Percentiles rank a stretch among this genome's conserved stretches.
These are phyloP conservation scores for Nylanderia fulva DNA, from an alignment of 1,140 invertebrate species.

Conservation along the genomic window DNA sequence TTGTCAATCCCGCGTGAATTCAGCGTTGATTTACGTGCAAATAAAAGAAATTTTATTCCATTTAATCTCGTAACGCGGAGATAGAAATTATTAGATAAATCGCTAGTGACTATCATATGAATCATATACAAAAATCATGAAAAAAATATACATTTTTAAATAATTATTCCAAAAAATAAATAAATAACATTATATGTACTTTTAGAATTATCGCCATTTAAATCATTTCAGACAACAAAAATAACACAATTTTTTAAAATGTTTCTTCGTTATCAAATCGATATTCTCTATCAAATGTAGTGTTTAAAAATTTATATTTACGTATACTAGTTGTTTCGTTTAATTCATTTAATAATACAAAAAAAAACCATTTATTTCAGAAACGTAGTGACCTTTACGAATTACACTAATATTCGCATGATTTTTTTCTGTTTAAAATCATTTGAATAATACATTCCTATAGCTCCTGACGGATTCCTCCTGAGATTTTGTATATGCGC, in stretches of 20 bases:
- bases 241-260: not conserved
- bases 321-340: not conserved
- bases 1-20: not conserved
- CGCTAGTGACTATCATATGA: not conserved
- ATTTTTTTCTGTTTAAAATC: conserved; percentile 9
- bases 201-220: not conserved
- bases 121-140: not conserved
- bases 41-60: not conserved
- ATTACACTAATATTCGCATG: not conserved
- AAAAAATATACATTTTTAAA: not conserved
- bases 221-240: not conserved
- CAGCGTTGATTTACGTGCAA: not conserved
- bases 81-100: not conserved
- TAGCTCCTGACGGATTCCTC: not conserved
- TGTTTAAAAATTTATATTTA: not conserved
- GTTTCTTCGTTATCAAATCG: not conserved
- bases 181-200: not conserved
- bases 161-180: not conserved
- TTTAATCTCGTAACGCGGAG: not conserved
- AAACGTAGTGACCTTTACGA: conserved; percentile 9
- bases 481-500: not conserved
- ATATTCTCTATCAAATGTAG: not conserved
- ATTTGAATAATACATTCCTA: conserved; percentile 35
- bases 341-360: conserved; percentile 9
- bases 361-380: not conserved